Evolutionary conservation across 2,113 vertebrate genomes (phyloP), one percentile per base, ranked within the genome.

Genomic region (Acanthochromis polyacanthus): DNA sequence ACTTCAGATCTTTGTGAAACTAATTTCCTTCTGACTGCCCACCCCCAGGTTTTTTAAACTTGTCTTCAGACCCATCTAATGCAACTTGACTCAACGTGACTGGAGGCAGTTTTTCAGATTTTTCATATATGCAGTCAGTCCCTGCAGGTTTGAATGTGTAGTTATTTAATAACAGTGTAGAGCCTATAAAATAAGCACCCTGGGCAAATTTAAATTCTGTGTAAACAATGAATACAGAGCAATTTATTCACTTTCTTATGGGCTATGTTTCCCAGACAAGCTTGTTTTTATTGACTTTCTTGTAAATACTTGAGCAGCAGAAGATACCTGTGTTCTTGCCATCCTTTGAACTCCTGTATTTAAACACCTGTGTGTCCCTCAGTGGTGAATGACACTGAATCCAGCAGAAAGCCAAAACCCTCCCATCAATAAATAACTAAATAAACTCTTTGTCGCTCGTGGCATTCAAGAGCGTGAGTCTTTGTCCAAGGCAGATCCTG

Each of bases 371-470:
- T 15, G 45, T 17, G 17, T 66, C 28, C 16, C 45, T 74, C 2
- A 22, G 45, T n/a, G 67, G 12, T 66, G 43, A 87, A 28, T 45
- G 84, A 80, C 52, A 72, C 5, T 60, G 84, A 79, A 62, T 80
- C 22, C 17, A 10, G 43, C 63, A 58, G 70, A 81, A 87, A 85
- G 56, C 81, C 7, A 67, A 83, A 75, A 77, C 78, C 81, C n/a
- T 25, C 58, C 52, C 77, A 78, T 87, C 62, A 75, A 80, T 84
- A 80, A 84, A 43, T 78, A 45, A 88, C 66, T 52, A 66, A 71
- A 85, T 80, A 68, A 75, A 75, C 68, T 71, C 48, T 85, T 80
- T 81, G 76, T 36, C 48, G 15, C 58, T 22, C 1, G 46, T 55
- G 67, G 83, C 55, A 51, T 85, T 80, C 52, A 77, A 61, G 66